These are phyloP conservation scores for Periphyllus acericola DNA, from an alignment of 2,888 invertebrate species.

Conservation along the genomic window DNA sequence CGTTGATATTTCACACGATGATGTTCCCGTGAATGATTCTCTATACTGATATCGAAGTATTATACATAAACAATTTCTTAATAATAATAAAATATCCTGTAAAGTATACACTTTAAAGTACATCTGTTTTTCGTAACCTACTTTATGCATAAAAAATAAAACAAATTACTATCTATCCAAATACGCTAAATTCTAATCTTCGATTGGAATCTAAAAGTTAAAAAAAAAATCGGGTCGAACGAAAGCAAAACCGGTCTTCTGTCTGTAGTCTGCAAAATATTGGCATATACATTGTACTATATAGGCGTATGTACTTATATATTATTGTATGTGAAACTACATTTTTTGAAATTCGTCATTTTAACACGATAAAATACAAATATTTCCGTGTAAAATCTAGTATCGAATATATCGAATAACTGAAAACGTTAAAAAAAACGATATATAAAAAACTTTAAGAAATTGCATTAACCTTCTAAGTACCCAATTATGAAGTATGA, in stretches of 20 bases:
- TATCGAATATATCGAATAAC: not conserved
- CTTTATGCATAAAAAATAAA: constrained; percentile 28
- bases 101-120: not conserved
- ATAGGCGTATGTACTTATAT: not conserved
- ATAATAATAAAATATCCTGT: not conserved
- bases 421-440: not conserved
- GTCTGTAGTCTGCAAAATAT: constrained; percentile 33
- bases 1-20: not conserved
- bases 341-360: constrained; percentile 21
- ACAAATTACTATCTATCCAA: constrained; percentile 30
- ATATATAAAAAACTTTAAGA: not conserved
- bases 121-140: not conserved
- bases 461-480: not conserved
- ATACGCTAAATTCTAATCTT: constrained; percentile 50
- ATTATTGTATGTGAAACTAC: not conserved
- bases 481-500: not conserved
- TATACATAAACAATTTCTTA: not conserved
- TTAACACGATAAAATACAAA: not conserved
- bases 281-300: constrained; percentile 9
- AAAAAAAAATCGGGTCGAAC: constrained; percentile 39
- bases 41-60: not conserved
- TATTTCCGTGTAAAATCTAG: not conserved
- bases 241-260: constrained; percentile 57
- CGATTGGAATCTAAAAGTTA: constrained; percentile 13
- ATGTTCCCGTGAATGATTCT: not conserved